These are phyloP conservation scores for Drosophila asahinai DNA, from an alignment of 1,140 invertebrate genomes.

Conservation along the genomic window DNA sequence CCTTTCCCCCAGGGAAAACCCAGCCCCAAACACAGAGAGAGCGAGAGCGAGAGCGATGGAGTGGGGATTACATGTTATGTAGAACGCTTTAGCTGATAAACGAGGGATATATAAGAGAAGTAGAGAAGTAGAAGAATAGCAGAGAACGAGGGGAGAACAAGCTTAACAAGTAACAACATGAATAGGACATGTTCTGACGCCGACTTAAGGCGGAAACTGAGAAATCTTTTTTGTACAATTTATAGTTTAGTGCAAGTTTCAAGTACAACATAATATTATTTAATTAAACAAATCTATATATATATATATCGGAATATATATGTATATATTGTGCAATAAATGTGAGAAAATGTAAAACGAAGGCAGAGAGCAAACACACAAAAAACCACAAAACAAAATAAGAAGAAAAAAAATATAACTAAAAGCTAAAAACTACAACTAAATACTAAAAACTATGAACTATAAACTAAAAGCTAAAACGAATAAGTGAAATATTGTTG, in stretches of 20 bases:
- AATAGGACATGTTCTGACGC: slow-evolving; percentile 5
- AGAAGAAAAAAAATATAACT: slow-evolving; percentile 32
- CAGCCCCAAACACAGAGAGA: neutral
- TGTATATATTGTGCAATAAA: slow-evolving; percentile 55
- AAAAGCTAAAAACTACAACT: slow-evolving; percentile 13
- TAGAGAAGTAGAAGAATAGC: neutral
- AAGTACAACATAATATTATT: slow-evolving; percentile 62
- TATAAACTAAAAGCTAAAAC: slow-evolving; percentile 36
- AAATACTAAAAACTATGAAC: slow-evolving; percentile 14
- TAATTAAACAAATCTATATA: slow-evolving; percentile 44
- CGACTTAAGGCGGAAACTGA: slow-evolving; percentile 12
- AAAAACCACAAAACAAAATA: slow-evolving; percentile 23
- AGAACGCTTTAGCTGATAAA: slow-evolving; percentile 44
- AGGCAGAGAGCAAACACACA: slow-evolving; percentile 45
- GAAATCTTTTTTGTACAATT: slow-evolving; percentile 71
- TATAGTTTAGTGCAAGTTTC: slow-evolving; percentile 62
- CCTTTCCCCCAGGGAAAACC: neutral
- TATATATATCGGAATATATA: slow-evolving; percentile 24
- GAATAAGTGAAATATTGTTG: slow-evolving; percentile 55
- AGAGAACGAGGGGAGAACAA: slow-evolving; percentile 13
- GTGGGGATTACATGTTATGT: slow-evolving; percentile 30
- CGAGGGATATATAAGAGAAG: slow-evolving; percentile 6
- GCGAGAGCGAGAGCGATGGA: neutral
- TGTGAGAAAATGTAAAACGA: slow-evolving; percentile 46
- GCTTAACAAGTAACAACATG: slow-evolving; percentile 26